Base-by-base conservation (phyloP, 2,797 vertebrate species). In the Telmatherina bonti region DNA sequence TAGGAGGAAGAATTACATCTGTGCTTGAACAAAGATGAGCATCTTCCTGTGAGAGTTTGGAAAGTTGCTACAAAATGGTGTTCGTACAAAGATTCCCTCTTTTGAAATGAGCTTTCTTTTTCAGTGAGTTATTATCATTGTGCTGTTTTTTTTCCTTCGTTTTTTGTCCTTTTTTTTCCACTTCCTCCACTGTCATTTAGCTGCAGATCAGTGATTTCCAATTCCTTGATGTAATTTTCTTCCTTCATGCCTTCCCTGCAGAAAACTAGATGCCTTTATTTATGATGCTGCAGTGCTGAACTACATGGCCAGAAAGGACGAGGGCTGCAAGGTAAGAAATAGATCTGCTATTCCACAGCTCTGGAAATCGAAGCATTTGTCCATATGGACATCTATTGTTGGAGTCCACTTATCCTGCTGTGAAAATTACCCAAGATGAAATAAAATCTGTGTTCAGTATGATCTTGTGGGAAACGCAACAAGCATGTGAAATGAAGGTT, bases 251-350 rank as follows among this genome's bases (percentile, higher is more conserved):
- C 26, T 54, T 31, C 62, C 66, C 79, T 66, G 62, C 88, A 97
- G 96, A 84, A 97, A 97, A 88, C 93, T 97, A 87, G 96, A 97
- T 9, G 96, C 96, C 71, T 97, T 97, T 92, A 97, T 97, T 89
- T 97, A 97, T 3, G 96, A 97, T 0, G 96, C 96, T 0, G 96
- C 96, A 0, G 96, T 97, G 78, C 93, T 97, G 62, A 97, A 97
- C 91, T 97, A 97, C 74, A 97, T 97, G 96, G 96, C 96, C 45
- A 92, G 96, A 31, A 97, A 97, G 81, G 96, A 97, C 15, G 96
- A 97, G 72, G 96, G 96, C 72, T 97, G 96, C 82, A 97, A 97
- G 93, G 95, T 97, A 60, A 60, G 66, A 64, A 36, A 43, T 20
- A 8, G 27, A 33, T 59, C 55, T 62, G 53, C 63, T 52, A 12